phyloP scores from a whole-genome alignment of 2,113 vertebrate species.

The Melospiza georgiana region DNA sequence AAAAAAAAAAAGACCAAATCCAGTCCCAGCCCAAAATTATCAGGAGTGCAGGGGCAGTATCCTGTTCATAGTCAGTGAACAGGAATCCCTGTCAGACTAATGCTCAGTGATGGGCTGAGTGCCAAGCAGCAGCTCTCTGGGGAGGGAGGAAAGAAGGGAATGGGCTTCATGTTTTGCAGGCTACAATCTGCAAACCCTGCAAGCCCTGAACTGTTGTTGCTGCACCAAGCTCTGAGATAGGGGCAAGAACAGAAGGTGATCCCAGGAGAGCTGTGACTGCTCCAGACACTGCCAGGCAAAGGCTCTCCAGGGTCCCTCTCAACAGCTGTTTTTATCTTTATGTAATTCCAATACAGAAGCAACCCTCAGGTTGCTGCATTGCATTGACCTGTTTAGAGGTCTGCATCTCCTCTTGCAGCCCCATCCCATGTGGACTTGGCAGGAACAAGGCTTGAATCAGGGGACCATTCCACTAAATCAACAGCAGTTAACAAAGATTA shows the following conservation, averaged over 20 bases:
- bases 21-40: not conserved
- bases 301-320: not conserved
- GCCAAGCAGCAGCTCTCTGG: not conserved
- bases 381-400: not conserved
- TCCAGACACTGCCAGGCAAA: not conserved
- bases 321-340: not conserved
- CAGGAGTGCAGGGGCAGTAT: not conserved
- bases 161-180: not conserved
- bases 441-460: not conserved
- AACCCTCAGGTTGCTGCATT: not conserved
- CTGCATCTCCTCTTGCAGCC: not conserved
- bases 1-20: not conserved
- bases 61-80: not conserved
- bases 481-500: not conserved
- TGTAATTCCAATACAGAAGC: not conserved
- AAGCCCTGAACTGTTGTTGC: not conserved
- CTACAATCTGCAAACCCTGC: not conserved
- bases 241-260: not conserved
- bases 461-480: not conserved
- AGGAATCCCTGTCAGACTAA: not conserved
- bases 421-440: not conserved
- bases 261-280: not conserved
- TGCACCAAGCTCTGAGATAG: not conserved
- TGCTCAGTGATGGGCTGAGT: not conserved
- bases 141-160: not conserved